Base-by-base conservation (phyloP, 1,140 invertebrate genomes). In the Globodera ellingtonae region DNA sequence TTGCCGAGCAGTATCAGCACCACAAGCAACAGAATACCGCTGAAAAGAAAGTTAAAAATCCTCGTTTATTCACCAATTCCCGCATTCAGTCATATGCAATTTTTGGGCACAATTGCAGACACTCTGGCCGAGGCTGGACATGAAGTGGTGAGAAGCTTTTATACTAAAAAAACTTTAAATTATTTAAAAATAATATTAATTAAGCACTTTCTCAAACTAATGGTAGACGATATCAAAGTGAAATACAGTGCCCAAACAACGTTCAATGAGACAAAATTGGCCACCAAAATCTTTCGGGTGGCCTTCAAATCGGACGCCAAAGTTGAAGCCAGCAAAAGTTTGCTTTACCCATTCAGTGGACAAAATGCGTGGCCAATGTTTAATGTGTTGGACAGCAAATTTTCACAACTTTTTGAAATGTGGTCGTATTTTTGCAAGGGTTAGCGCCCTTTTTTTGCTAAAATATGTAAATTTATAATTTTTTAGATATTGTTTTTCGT, bases 41-140 rank as follows among this genome's bases (percentile, higher is more conserved):
- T 18, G 18, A 13, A 62, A 18, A 62, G 18, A 62, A 62, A 18
- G 18, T 15, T 62, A 3, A 62, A 62, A 62, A 62, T 62, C 21
- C 15, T 62, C 0, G 18, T 62, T 6, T 62, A 62, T 18, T 62
- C 56, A 1, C 5, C 18, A 62, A 62, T 62, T 15, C 56, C 56
- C 56, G 56, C 56, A 6, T 15, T 18, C 56, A 81, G 75, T 48
- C 83, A 84, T 35, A 48, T 82, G 44, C 82, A 86, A 44, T 84
- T 84, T 59, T 35, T 69, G 35, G 83, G 85, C 18, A 72, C 15
- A 84, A 46, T 84, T 24, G 83, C 83, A 3, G 85, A 87, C 75
- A 18, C 72, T 13, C 24, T 84, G 7, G 75, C 83, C 56, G 83
- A 87, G 48, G 85, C 84, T 15, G 83, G 83, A 35, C 85, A 84